Evolutionary conservation across 1,140 invertebrate genomes (phyloP).

Genomic region (Orius insidiosus): DNA sequence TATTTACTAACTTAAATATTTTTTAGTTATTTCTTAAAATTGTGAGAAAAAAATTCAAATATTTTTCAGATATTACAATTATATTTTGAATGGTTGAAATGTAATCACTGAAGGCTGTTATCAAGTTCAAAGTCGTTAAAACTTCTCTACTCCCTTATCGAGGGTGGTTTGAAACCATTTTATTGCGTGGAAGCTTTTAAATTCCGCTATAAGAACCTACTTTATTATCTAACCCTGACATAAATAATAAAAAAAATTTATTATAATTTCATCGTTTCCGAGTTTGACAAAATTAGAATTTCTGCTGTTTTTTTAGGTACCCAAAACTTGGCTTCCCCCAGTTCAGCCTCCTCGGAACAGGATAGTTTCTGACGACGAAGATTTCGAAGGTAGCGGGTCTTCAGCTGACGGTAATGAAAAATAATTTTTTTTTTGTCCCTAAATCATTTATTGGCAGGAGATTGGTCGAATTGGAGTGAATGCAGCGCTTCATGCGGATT

Average conservation of each 20-base stretch:
- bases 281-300: neutral
- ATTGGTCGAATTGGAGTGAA: slow-evolving; percentile 21
- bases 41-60: too few species aligned
- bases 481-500: slow-evolving; percentile 21
- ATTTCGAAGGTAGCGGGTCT: slow-evolving; percentile 13
- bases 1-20: too few species aligned
- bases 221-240: neutral
- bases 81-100: too few species aligned
- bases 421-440: neutral
- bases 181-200: too few species aligned
- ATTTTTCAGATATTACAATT: too few species aligned
- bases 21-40: too few species aligned
- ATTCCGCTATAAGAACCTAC: too few species aligned
- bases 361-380: slow-evolving; percentile 11
- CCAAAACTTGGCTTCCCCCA: neutral
- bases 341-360: neutral
- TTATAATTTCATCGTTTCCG: too few species aligned
- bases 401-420: neutral
- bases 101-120: too few species aligned
- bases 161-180: too few species aligned
- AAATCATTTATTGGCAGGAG: slow-evolving; percentile 16
- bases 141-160: too few species aligned
- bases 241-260: neutral
- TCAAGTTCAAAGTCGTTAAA: too few species aligned
- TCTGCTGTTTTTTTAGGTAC: slow-evolving; percentile 3